Evolutionary conservation across 2,888 invertebrate genomes (phyloP).

Genomic region (Stenchaetothrips biformis): DNA sequence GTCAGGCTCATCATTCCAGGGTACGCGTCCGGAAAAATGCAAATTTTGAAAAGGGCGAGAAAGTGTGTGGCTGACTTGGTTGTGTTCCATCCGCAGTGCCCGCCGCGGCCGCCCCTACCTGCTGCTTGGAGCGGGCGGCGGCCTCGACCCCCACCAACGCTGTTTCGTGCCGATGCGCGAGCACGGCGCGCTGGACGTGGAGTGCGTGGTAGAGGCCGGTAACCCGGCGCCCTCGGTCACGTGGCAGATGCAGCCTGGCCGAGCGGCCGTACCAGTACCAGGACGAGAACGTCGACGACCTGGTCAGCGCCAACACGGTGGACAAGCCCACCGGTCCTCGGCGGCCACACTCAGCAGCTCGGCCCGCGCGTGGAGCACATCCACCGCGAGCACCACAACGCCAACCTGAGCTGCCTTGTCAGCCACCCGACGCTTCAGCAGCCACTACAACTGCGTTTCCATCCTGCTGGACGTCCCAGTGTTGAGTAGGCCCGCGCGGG

Average conservation of each 20-base stretch:
- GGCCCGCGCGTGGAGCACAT: slow-evolving; percentile 66
- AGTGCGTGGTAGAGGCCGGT: slow-evolving; percentile 81
- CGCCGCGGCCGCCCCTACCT: slow-evolving; percentile 78
- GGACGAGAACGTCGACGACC: slow-evolving; percentile 27
- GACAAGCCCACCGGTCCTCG: slow-evolving; percentile 31
- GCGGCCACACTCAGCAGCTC: slow-evolving; percentile 51
- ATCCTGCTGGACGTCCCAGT: slow-evolving; percentile 61
- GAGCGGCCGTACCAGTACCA: slow-evolving; percentile 44
- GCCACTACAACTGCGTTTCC: slow-evolving; percentile 55
- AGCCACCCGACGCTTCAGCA: slow-evolving; percentile 60
- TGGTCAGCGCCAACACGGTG: slow-evolving; percentile 6
- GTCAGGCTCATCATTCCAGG: slow-evolving; percentile 36
- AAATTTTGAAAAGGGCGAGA: background rate
- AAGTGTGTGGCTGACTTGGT: slow-evolving; percentile 32
- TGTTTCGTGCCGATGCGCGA: slow-evolving; percentile 83
- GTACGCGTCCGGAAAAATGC: no score
- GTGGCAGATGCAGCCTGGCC: slow-evolving; percentile 52
- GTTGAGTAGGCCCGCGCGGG: slow-evolving; percentile 57
- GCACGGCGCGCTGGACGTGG: slow-evolving; percentile 73
- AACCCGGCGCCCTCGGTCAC: slow-evolving; percentile 59
- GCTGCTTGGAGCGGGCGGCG: slow-evolving; percentile 77
- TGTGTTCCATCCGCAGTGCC: slow-evolving; percentile 72
- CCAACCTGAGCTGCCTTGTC: slow-evolving; percentile 75
- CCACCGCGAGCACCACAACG: slow-evolving; percentile 79
- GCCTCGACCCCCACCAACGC: slow-evolving; percentile 80